Percentiles rank a stretch among this genome's conserved stretches.
Conservation (phyloP, 2,113 vertebrate genomes). For the Balaenoptera acutorostrata region DNA sequence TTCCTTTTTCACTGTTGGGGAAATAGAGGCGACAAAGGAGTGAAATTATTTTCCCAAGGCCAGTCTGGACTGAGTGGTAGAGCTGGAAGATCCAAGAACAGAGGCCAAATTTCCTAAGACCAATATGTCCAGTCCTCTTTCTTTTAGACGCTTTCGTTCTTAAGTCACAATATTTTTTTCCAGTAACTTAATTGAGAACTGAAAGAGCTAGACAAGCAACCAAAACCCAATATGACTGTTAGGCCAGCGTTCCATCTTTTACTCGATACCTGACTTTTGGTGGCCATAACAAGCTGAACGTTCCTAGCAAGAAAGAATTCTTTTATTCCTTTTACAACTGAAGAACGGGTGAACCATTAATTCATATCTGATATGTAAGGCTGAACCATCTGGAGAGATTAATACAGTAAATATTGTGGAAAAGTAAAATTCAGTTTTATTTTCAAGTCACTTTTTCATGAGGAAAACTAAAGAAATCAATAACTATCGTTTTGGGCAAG, state of each 20-base stretch:
- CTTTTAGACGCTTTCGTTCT: not conserved
- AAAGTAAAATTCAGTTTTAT: not conserved
- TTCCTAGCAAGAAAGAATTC: not conserved
- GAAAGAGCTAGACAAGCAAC: not conserved
- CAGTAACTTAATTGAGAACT: not conserved
- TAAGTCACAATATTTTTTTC: not conserved
- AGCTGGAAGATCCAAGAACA: not conserved
- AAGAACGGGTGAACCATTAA: not conserved
- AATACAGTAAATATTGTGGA: not conserved
- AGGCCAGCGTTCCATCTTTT: not conserved
- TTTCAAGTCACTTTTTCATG: not conserved
- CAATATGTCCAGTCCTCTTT: not conserved
- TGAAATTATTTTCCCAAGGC: not conserved
- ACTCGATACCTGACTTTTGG: not conserved
- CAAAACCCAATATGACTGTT: not conserved
- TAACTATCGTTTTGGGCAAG: not conserved
- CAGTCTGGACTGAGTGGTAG: not conserved
- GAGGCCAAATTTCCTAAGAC: not conserved
- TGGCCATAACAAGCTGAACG: not conserved
- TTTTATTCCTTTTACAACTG: not conserved
- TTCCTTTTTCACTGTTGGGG: not conserved
- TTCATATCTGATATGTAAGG: not conserved
- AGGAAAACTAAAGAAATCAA: constrained; percentile 3
- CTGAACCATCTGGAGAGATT: not conserved
- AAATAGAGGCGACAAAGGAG: not conserved